phyloP scores from a whole-genome alignment of 2,797 vertebrate genomes.

The Pipistrellus pipistrellus region DNA sequence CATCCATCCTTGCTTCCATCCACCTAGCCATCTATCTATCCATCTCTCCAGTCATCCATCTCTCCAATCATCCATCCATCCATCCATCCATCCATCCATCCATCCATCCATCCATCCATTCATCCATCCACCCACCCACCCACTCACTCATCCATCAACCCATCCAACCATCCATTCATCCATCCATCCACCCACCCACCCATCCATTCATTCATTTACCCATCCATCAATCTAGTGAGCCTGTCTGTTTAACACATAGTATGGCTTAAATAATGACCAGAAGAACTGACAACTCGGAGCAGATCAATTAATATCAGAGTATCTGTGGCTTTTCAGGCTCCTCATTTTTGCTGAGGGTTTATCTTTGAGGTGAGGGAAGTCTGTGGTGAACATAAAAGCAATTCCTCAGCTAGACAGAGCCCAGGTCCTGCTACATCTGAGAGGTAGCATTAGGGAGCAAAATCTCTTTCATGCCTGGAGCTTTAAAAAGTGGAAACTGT shows the following conservation, averaged over 20 bases:
- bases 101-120: neutral
- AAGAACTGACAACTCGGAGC: neutral
- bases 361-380: conserved; percentile 43
- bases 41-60: too few species aligned
- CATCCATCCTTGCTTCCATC: neutral
- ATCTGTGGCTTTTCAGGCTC: neutral
- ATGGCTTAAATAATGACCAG: conserved; percentile 48
- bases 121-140: neutral
- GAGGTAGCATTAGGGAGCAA: conserved; percentile 42
- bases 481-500: conserved; percentile 24
- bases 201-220: neutral
- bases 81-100: fast-evolving
- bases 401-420: conserved; percentile 32
- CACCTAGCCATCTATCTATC: fast-evolving
- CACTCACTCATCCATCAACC: neutral
- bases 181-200: neutral
- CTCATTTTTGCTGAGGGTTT: conserved; percentile 53
- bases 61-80: too few species aligned
- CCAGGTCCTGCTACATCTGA: neutral
- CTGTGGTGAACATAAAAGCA: neutral
- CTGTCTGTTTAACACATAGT: neutral
- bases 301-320: conserved; percentile 34
- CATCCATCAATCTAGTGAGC: neutral
- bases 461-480: conserved; percentile 61
- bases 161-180: neutral